Evolutionary conservation across 2,113 vertebrate species (phyloP).

Genomic region (Syrrhaptes paradoxus): DNA sequence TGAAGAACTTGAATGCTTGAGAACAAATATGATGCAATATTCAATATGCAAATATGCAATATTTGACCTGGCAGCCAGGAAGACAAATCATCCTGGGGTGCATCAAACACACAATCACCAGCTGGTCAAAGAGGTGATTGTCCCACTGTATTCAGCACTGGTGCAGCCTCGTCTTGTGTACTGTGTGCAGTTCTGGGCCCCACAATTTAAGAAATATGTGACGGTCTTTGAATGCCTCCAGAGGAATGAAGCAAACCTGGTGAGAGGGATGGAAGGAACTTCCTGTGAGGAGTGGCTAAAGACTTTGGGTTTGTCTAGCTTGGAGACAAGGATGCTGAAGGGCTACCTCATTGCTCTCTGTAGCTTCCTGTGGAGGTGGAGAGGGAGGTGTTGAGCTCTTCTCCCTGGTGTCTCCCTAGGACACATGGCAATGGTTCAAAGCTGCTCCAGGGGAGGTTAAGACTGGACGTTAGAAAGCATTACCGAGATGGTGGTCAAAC

Average conservation of each 20-base stretch:
- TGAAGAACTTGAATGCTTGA: background rate
- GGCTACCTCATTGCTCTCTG: background rate
- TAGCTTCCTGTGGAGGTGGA: background rate
- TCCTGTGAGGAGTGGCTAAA: accelerated
- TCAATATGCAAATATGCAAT: background rate
- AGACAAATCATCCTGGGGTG: background rate
- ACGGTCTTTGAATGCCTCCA: background rate
- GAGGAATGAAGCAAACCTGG: background rate
- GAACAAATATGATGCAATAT: background rate
- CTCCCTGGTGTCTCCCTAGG: background rate
- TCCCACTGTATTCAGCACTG: accelerated
- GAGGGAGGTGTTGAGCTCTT: background rate
- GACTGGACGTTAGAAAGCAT: background rate
- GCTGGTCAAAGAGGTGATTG: background rate
- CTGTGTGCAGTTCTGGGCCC: background rate
- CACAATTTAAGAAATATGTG: background rate
- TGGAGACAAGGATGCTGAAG: background rate
- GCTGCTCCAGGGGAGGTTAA: background rate
- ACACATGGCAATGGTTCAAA: accelerated
- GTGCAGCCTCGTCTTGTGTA: background rate
- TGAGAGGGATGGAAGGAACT: background rate
- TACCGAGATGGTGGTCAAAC: background rate
- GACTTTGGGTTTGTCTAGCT: background rate
- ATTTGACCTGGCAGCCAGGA: background rate
- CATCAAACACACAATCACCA: background rate